Base-by-base conservation (phyloP, 64 coral and sea anemone species). In the Hydrozoanthus tunicans region DNA sequence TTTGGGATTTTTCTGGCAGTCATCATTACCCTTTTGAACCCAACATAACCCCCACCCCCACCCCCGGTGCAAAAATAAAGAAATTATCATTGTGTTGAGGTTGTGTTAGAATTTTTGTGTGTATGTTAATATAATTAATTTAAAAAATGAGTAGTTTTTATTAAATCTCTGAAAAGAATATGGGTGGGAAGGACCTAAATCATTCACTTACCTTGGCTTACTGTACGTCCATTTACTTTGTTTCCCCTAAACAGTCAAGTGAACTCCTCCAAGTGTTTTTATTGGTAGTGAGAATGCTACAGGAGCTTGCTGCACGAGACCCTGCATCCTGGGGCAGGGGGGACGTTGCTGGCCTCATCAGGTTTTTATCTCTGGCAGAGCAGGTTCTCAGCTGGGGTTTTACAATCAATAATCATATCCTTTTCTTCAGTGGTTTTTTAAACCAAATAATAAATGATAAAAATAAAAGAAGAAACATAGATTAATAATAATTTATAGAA, bases 381-480 rank as follows among this genome's bases (percentile, higher is more conserved):
- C 94, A 93, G 84, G 80, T 99, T 67, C 73, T 99, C 85, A 90
- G 77, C 56, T 99, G 97, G 97, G 92, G 93, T 74, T 95, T 95
- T 63, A 85, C 92, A 64, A 75, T 83, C 7, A 73, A 90, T 92
- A 95, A 89, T 90, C 83, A 99, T 99, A 99, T 99, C 97, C 94
- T 99, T 99, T 92, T 54, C 32, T 43, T 43, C 32, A 43, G 20
- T 20, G 20, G 20, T 20, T 20, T 20, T 20, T 20, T 20, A 20
- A 20, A 20, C 20, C 20, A 20, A 20, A 20, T 20, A 20, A 20
- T 20, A 20, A 20, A 20, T 20, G 20, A 20, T 20, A 20, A 20
- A 20, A 20, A 20, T 20, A 20, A 20, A 20, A 20, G 20, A 20
- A 20, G 20, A 20, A 20, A 20, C 20, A 20, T 20, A 20, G 20